Percentiles rank a stretch among this genome's conserved stretches.
Conservation (phyloP, 2,888 invertebrate species). For the Torymus tubicola region DNA sequence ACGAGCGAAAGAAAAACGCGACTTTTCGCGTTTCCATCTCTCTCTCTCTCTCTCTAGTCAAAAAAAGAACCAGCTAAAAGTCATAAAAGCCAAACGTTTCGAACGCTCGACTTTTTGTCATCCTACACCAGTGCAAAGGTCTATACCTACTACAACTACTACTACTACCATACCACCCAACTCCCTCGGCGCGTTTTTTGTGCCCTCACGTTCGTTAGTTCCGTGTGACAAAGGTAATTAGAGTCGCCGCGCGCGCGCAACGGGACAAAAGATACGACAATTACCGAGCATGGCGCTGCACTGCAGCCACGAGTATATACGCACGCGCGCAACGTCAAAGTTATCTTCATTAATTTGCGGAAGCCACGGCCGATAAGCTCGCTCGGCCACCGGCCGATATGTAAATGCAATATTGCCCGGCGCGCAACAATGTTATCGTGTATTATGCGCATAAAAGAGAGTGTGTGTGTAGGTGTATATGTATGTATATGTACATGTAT, state of each 20-base stretch:
- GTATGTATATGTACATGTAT: background rate
- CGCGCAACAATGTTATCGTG: constrained; percentile 55
- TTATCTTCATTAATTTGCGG: constrained; percentile 60
- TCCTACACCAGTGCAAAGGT: background rate
- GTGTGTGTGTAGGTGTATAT: background rate
- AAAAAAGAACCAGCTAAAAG: constrained; percentile 33
- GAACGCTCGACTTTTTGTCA: background rate
- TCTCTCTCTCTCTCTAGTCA: too few relatives aligned
- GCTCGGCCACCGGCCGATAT: constrained; percentile 27
- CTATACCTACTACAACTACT: too few relatives aligned
- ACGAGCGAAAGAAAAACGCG: constrained; percentile 7
- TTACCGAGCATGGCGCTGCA: constrained; percentile 38
- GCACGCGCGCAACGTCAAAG: constrained; percentile 44
- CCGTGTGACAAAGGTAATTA: constrained; percentile 56
- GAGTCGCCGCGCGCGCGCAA: constrained; percentile 14
- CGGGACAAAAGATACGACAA: constrained; percentile 56
- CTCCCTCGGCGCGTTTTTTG: background rate
- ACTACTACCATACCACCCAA: background rate
- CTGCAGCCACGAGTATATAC: background rate
- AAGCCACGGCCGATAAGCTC: constrained; percentile 50
- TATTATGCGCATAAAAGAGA: constrained; percentile 33
- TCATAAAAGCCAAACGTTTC: constrained; percentile 38
- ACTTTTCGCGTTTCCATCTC: constrained; percentile 14
- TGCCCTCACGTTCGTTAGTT: constrained; percentile 33
- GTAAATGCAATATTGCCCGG: constrained; percentile 53